Conservation (phyloP, 2,113 vertebrate species). For the Monarcha castaneiventris region DNA sequence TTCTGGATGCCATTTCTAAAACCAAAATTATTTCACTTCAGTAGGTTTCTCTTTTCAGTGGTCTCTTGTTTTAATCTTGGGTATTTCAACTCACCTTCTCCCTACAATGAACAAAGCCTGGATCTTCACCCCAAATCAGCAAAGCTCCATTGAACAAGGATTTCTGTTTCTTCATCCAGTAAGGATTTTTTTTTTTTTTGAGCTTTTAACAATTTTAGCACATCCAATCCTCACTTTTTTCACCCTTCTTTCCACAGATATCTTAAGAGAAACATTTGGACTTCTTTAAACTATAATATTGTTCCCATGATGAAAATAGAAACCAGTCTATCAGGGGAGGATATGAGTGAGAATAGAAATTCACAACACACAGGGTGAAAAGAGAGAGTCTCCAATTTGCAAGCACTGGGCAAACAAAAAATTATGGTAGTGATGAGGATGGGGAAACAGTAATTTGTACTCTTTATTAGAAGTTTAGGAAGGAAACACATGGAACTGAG, state of each 20-base stretch:
- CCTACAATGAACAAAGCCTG: background rate
- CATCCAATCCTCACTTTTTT: background rate
- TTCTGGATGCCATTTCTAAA: conserved; percentile 52
- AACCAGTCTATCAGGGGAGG: background rate
- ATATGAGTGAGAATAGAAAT: background rate
- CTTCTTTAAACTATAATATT: background rate
- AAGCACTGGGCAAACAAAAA: background rate
- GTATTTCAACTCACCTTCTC: conserved; percentile 19
- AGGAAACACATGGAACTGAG: background rate
- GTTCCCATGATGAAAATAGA: background rate
- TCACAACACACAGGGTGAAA: background rate
- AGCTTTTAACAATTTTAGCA: background rate
- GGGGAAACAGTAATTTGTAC: background rate
- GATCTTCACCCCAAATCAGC: conserved; percentile 28
- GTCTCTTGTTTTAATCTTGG: background rate
- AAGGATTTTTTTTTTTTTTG: background rate
- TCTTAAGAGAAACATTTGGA: background rate
- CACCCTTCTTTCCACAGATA: background rate
- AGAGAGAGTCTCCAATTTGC: background rate
- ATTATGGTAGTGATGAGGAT: fast-evolving
- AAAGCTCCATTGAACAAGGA: conserved; percentile 29
- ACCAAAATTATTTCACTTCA: conserved; percentile 57
- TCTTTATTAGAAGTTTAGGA: background rate
- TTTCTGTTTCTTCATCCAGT: background rate
- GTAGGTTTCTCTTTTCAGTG: conserved; percentile 30